phyloP scores from a whole-genome alignment of 2,113 vertebrate species.

The Orycteropus afer region DNA sequence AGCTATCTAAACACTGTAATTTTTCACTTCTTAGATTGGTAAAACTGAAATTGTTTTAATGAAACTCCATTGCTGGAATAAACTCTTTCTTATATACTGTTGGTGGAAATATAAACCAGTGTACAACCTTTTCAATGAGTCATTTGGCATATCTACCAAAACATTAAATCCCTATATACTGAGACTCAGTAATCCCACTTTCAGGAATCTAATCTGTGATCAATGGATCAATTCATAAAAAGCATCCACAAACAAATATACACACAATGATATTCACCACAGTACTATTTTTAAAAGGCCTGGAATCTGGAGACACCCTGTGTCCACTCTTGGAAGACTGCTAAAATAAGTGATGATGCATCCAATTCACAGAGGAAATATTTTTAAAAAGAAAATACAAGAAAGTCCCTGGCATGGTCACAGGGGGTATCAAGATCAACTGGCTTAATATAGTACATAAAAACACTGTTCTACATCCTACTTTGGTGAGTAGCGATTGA shows the following conservation, averaged over 20 bases:
- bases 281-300: not conserved
- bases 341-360: not conserved
- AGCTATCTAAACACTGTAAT: not conserved
- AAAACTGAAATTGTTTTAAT: slow-evolving; percentile 21
- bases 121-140: slow-evolving; percentile 9
- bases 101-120: no score
- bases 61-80: not conserved
- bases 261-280: not conserved
- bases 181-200: not conserved
- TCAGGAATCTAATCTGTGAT: not conserved
- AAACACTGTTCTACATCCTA: no score
- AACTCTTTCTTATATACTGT: not conserved
- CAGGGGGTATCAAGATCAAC: no score
- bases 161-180: not conserved
- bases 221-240: not conserved
- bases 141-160: slow-evolving; percentile 16
- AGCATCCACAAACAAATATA: not conserved
- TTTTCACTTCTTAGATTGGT: slow-evolving; percentile 18
- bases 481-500: no score
- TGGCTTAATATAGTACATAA: no score
- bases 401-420: no score
- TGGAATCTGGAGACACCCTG: not conserved
- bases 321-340: not conserved
- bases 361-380: not conserved
- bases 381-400: not conserved